Conservation (phyloP, 2,113 vertebrate species). For the Otolemur garnettii region DNA sequence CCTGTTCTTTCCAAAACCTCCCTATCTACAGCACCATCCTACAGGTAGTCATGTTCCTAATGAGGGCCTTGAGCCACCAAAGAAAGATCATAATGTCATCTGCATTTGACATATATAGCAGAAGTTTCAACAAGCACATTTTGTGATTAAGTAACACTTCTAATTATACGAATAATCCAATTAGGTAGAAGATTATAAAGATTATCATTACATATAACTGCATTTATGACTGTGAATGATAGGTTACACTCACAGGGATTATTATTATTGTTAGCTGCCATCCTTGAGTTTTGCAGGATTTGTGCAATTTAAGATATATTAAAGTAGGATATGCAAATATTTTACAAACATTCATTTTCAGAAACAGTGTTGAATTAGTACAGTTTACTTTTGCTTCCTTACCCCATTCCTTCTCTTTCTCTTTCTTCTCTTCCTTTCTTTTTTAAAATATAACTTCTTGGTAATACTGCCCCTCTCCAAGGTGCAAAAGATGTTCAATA, state of each 20-base stretch:
- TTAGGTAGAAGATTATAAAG: not conserved
- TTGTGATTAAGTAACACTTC: not conserved
- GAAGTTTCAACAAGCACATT: not conserved
- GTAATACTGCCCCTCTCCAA: not conserved
- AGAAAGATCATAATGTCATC: not conserved
- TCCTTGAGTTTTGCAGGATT: not conserved
- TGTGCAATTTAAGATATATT: not conserved
- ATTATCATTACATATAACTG: not conserved
- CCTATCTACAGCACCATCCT: not conserved
- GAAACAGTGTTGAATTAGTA: not conserved
- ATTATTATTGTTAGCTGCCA: not conserved
- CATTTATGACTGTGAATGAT: not conserved
- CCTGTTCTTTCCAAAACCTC: not conserved
- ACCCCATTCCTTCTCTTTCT: too few species aligned
- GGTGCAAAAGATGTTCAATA: not conserved
- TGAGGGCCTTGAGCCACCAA: not conserved
- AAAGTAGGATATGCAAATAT: not conserved
- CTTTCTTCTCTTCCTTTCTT: not conserved
- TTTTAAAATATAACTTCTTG: not conserved
- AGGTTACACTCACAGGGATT: not conserved
- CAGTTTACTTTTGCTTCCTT: not conserved
- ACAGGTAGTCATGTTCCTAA: not conserved
- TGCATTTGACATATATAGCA: not conserved
- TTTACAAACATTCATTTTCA: not conserved
- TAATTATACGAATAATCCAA: not conserved